phyloP scores from a whole-genome alignment of 2,888 invertebrate species.

The Rugalucina vietnamica region DNA sequence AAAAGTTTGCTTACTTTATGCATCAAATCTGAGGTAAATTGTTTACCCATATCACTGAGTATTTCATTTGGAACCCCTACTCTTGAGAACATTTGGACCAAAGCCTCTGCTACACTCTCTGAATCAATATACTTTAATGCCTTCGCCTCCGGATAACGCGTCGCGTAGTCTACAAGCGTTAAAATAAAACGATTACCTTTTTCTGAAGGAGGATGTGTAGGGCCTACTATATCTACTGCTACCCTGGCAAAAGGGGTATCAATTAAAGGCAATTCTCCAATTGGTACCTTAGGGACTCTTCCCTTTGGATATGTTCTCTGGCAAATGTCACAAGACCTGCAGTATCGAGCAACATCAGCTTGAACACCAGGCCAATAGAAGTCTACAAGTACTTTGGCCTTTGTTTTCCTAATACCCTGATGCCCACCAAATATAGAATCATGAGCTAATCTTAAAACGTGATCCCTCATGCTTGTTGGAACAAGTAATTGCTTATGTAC shows the following conservation, averaged over 20 bases:
- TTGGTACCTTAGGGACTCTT: conserved; percentile 38
- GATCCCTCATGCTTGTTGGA: conserved; percentile 29
- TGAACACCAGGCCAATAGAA: conserved; percentile 60
- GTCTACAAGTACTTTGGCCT: conserved; percentile 5
- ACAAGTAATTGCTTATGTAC: conserved; percentile 37
- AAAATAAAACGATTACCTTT: conserved; percentile 48
- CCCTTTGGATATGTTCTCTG: conserved; percentile 50
- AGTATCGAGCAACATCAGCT: conserved; percentile 43
- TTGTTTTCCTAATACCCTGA: neutral
- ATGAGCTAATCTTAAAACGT: conserved; percentile 55
- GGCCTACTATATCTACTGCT: conserved; percentile 58
- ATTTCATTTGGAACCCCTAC: conserved; percentile 45
- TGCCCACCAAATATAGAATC: conserved; percentile 47
- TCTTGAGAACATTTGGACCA: conserved; percentile 39
- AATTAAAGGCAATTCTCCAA: conserved; percentile 61
- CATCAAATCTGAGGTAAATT: conserved; percentile 65
- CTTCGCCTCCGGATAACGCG: conserved; percentile 32
- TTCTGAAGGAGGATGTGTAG: conserved; percentile 31
- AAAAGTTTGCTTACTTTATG: conserved; percentile 48
- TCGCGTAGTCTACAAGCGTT: conserved; percentile 51
- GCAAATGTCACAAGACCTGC: conserved; percentile 54
- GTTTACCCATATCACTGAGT: conserved; percentile 48
- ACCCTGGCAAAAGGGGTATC: conserved; percentile 57
- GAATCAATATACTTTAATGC: conserved; percentile 28
- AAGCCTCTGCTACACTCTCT: conserved; percentile 46